phyloP scores from a whole-genome alignment of 2,113 vertebrate species.

The Crypturellus undulatus region DNA sequence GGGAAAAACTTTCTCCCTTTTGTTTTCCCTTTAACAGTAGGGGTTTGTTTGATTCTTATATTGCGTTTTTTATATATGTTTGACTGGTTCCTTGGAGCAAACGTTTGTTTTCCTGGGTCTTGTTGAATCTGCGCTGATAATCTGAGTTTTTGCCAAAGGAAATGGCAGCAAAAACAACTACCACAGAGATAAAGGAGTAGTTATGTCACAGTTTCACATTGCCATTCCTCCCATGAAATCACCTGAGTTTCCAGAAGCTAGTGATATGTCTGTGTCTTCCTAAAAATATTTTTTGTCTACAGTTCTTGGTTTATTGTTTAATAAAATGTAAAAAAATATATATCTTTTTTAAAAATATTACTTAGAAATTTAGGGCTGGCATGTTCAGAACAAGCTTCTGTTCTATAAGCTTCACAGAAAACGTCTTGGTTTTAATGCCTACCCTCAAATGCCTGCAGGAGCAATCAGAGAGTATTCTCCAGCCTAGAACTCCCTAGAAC shows the following conservation, averaged over 20 bases:
- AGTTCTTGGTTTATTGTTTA: neutral
- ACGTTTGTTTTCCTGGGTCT: conserved; percentile 14
- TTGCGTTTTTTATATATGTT: neutral
- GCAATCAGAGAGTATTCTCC: neutral
- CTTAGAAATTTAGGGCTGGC: accelerated
- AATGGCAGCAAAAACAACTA: neutral
- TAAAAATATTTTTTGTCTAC: neutral
- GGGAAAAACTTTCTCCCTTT: neutral
- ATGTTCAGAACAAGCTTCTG: neutral
- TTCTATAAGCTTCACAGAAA: neutral
- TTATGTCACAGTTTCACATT: neutral
- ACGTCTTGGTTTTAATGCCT: neutral
- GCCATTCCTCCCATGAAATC: neutral
- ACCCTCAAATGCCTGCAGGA: neutral
- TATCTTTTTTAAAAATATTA: neutral
- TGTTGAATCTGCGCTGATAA: neutral
- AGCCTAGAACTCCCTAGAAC: neutral
- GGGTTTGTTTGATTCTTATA: neutral
- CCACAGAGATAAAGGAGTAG: neutral
- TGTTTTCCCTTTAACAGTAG: neutral
- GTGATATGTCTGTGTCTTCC: neutral
- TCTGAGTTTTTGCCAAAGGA: conserved; percentile 14
- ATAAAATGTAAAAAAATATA: neutral
- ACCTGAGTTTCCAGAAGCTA: neutral
- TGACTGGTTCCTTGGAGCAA: neutral